Evolutionary conservation across 92 coral and sea anemone species (phyloP).

Genomic region (Umimayanthus kanabou): DNA sequence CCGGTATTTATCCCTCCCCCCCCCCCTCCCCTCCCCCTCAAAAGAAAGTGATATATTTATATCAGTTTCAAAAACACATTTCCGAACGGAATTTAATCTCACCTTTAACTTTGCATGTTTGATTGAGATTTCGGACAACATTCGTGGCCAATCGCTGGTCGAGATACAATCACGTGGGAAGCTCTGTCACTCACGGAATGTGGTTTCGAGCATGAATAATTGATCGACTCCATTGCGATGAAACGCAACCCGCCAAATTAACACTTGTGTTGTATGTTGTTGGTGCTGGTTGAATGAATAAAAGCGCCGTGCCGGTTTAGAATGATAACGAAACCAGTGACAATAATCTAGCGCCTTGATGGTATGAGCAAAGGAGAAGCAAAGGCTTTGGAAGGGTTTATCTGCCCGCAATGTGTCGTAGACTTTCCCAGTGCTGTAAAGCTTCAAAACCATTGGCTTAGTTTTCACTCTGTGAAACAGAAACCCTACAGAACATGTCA

Average conservation of each 20-base stretch:
- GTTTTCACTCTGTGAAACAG: conserved; percentile 64
- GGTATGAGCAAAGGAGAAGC: conserved; percentile 78
- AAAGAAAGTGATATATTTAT: too few species aligned
- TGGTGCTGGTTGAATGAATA: background rate
- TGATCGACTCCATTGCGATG: background rate
- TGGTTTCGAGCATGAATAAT: conserved; percentile 7
- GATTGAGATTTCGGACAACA: background rate
- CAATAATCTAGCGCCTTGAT: conserved; percentile 57
- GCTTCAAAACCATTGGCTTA: conserved; percentile 84
- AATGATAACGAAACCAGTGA: conserved; percentile 11
- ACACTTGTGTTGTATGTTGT: background rate
- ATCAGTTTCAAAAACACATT: background rate
- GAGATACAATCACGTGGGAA: conserved; percentile 6
- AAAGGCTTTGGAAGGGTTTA: conserved; percentile 87
- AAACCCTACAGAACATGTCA: conserved; percentile 27
- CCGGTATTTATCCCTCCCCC: too few species aligned
- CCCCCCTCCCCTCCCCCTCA: too few species aligned
- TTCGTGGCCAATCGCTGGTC: conserved; percentile 5
- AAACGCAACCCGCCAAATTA: conserved; percentile 29
- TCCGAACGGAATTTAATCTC: background rate
- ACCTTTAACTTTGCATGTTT: too few species aligned
- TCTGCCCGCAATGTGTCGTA: conserved; percentile 92
- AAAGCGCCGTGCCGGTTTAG: conserved; percentile 5
- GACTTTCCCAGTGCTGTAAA: conserved; percentile 84
- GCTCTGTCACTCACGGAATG: background rate